phyloP scores from a whole-genome alignment of 1,140 invertebrate genomes.

The Holcopasites calliopsidis region DNA sequence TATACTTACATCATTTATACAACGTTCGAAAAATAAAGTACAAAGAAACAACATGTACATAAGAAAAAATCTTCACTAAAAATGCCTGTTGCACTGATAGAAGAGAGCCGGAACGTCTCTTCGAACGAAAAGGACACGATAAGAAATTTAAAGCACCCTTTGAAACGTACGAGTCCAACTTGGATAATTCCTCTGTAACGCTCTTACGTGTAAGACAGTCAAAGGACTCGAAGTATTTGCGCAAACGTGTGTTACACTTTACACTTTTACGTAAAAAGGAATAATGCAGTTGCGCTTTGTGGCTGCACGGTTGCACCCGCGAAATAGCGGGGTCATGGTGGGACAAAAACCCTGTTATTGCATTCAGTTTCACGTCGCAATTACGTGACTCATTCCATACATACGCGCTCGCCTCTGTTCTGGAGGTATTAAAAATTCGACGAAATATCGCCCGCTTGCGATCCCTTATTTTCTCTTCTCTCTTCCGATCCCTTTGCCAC shows the following conservation, averaged over 20 bases:
- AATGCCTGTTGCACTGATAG: too few species aligned
- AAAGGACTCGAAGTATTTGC: neutral
- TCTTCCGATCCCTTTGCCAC: neutral
- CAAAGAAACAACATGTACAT: too few species aligned
- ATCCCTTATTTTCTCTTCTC: neutral
- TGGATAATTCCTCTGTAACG: neutral
- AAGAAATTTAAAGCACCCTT: neutral
- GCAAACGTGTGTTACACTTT: neutral
- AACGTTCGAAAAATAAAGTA: too few species aligned
- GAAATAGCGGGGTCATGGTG: neutral
- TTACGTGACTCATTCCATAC: neutral
- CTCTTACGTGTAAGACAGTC: neutral
- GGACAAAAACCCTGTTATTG: neutral
- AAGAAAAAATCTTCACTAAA: too few species aligned
- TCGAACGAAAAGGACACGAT: neutral
- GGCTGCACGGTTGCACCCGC: neutral
- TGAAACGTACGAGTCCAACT: neutral
- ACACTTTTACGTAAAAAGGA: too few species aligned
- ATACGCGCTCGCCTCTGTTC: neutral
- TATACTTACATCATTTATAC: too few species aligned
- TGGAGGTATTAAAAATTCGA: slow-evolving; percentile 6
- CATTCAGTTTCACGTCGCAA: neutral
- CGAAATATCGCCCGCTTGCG: neutral
- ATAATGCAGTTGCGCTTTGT: neutral
- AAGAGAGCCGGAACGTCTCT: too few species aligned